phyloP scores from a whole-genome alignment of 2,797 vertebrate species.

The Muraenolepis orangiensis region DNA sequence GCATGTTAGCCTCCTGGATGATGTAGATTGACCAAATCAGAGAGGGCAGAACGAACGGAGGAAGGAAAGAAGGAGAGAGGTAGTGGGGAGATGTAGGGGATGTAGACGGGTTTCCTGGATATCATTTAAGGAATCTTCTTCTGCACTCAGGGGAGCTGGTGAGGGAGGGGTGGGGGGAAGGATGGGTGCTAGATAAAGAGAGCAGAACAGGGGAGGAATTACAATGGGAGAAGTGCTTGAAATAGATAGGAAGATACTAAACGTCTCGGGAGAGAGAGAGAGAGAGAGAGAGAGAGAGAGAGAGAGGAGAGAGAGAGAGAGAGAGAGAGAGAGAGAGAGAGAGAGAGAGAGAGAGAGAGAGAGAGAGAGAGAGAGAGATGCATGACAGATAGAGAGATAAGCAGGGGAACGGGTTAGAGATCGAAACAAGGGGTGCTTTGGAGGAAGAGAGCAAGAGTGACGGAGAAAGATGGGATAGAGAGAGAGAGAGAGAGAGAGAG shows the following conservation, averaged over 20 bases:
- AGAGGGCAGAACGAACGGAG: slow-evolving; percentile 26
- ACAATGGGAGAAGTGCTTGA: slow-evolving; percentile 22
- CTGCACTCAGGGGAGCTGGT: slow-evolving; percentile 32
- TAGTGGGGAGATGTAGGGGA: slow-evolving; percentile 36
- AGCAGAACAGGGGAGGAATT: slow-evolving; percentile 10
- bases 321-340: not conserved
- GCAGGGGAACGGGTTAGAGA: not conserved
- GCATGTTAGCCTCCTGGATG: slow-evolving; percentile 41
- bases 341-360: slow-evolving; percentile 8
- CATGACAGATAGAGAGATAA: not conserved
- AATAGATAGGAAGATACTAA: not conserved
- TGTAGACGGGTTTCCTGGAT: slow-evolving; percentile 51
- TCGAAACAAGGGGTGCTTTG: not conserved
- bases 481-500: not conserved
- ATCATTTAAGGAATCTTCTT: slow-evolving; percentile 64
- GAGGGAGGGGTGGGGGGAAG: not conserved
- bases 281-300: not conserved
- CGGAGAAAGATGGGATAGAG: not conserved
- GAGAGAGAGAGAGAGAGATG: not conserved
- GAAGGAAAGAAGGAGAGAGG: slow-evolving; percentile 1
- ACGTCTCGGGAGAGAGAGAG: not conserved
- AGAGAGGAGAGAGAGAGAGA: slow-evolving; percentile 6
- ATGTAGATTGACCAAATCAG: slow-evolving; percentile 39
- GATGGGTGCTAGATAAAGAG: slow-evolving; percentile 17
- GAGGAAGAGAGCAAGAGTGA: not conserved